A percentile compares a stretch with the other conserved stretches of the same genome.
These are phyloP conservation scores for Triplophysa tibetana DNA, from an alignment of 2,113 vertebrate species.

Conservation along the genomic window DNA sequence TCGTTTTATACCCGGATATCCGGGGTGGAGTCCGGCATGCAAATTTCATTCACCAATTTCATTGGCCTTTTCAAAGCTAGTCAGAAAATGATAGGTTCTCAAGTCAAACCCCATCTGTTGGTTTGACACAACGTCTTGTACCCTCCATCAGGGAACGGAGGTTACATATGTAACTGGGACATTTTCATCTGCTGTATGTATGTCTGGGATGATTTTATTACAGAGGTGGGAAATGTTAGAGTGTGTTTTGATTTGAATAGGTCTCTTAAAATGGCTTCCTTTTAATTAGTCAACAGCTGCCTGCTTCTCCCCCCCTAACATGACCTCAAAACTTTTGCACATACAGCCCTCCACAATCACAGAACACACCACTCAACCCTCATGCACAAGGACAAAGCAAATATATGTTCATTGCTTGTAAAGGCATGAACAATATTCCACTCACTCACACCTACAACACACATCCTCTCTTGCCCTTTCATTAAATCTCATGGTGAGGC, in stretches of 20 bases:
- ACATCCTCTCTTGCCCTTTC: conserved; percentile 2
- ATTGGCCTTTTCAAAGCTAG: too few relatives aligned
- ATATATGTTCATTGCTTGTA: conserved; percentile 19
- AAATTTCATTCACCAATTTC: too few relatives aligned
- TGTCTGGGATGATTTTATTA: neutral
- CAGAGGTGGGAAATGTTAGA: neutral
- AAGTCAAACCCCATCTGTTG: too few relatives aligned
- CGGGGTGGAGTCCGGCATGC: too few relatives aligned
- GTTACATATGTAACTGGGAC: too few relatives aligned
- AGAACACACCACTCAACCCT: neutral
- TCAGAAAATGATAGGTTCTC: too few relatives aligned
- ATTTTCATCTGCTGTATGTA: conserved; percentile 3
- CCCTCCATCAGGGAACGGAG: too few relatives aligned
- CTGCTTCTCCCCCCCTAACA: neutral
- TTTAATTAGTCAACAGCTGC: neutral
- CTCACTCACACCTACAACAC: neutral
- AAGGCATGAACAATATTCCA: conserved; percentile 14
- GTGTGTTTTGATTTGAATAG: neutral
- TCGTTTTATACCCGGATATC: too few relatives aligned
- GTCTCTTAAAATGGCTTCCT: neutral
- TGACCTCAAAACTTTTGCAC: conserved; percentile 12
- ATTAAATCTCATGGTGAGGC: conserved; percentile 8
- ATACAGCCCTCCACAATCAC: neutral
- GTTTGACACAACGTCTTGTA: too few relatives aligned
- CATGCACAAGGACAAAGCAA: conserved; percentile 22